A percentile compares a stretch with the other conserved stretches of the same genome.
phyloP scores from a whole-genome alignment of 2,888 invertebrate genomes.

The Mesopsocus fuscifrons region DNA sequence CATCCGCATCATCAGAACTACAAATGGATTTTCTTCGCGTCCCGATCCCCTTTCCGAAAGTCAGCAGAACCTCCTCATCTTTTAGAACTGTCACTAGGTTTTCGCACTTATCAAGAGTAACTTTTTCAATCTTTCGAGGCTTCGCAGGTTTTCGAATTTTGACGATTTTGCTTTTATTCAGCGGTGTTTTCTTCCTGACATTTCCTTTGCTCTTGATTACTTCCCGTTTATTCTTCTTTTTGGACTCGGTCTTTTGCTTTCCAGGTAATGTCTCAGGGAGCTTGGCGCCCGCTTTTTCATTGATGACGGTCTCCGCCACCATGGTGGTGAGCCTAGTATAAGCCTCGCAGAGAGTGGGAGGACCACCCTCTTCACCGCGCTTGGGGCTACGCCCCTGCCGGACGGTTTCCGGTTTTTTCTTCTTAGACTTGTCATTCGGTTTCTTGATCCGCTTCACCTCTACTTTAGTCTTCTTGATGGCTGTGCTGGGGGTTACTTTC shows the following conservation, averaged over 20 bases:
- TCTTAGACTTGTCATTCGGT: constrained; percentile 7
- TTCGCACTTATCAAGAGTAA: not conserved
- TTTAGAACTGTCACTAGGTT: constrained; percentile 5
- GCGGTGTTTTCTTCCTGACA: not conserved
- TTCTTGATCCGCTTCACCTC: constrained; percentile 7
- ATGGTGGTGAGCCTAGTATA: constrained; percentile 1
- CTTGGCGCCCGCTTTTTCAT: not conserved
- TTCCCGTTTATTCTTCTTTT: constrained; percentile 8
- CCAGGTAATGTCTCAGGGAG: not conserved
- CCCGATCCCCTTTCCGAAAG: constrained; percentile 3
- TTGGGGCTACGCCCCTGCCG: not conserved
- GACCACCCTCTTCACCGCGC: constrained; percentile 1
- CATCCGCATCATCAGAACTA: not conserved
- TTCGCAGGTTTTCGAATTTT: not conserved
- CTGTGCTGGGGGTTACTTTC: not conserved
- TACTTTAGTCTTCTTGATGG: constrained; percentile 4
- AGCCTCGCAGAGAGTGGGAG: not conserved
- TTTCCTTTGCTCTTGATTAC: not conserved
- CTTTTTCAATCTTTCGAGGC: not conserved
- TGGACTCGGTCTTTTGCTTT: constrained; percentile 9
- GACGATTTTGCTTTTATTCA: not conserved
- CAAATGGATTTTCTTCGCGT: constrained; percentile 4
- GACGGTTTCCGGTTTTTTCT: not conserved
- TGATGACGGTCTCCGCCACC: constrained; percentile 6
- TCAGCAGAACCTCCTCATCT: constrained; percentile 1